Evolutionary conservation across 2,888 invertebrate species (phyloP).

Genomic region (Gortyna flavago): DNA sequence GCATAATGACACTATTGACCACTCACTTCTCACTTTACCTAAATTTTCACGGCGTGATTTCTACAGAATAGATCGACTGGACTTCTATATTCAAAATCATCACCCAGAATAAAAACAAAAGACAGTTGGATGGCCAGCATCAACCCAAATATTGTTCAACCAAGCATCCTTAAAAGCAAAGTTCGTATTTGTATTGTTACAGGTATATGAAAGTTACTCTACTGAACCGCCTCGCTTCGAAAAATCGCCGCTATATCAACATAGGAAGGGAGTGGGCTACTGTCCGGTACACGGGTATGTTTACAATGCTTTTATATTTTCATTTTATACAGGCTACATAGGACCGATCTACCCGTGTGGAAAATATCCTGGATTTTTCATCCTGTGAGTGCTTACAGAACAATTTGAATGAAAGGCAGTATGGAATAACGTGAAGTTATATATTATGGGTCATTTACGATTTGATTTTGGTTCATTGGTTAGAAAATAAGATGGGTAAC

Average conservation of each 20-base stretch:
- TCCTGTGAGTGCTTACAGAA: background rate
- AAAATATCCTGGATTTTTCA: background rate
- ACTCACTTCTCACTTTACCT: no score
- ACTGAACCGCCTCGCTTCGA: slow-evolving; percentile 82
- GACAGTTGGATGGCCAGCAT: background rate
- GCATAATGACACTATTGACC: no score
- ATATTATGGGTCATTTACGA: background rate
- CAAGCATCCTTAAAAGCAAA: background rate
- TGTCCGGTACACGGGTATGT: slow-evolving; percentile 81
- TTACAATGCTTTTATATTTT: slow-evolving; percentile 15
- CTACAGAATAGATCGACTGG: no score
- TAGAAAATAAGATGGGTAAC: background rate
- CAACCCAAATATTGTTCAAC: background rate
- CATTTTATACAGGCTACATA: background rate
- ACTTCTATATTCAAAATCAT: slow-evolving; percentile 8
- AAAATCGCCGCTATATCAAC: slow-evolving; percentile 80
- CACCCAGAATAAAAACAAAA: background rate
- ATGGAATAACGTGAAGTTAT: background rate
- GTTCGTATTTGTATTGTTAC: slow-evolving; percentile 44
- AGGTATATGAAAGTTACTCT: slow-evolving; percentile 85
- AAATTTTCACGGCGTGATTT: no score
- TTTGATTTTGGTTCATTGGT: background rate
- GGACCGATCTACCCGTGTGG: no score
- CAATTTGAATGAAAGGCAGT: background rate
- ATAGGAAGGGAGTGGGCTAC: slow-evolving; percentile 75